Percentiles rank a stretch among this genome's conserved stretches.
These are phyloP conservation scores for Melanotaenia boesemani DNA, from an alignment of 2,797 vertebrate species.

Conservation along the genomic window DNA sequence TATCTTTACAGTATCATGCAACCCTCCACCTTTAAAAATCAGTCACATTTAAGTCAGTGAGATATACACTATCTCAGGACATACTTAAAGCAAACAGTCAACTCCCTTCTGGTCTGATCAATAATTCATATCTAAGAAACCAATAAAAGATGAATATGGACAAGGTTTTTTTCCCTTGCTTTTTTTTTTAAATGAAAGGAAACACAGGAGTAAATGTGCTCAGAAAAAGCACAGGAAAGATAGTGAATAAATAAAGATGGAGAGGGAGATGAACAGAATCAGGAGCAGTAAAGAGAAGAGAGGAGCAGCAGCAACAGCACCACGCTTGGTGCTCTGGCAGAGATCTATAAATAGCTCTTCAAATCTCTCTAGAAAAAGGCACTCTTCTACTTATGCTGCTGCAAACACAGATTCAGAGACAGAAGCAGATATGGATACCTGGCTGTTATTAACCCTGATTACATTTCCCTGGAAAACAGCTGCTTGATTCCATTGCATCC, in stretches of 20 bases:
- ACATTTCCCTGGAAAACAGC: slow-evolving; percentile 22
- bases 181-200: slow-evolving; percentile 11
- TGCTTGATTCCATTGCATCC: slow-evolving; percentile 18
- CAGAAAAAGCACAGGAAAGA: slow-evolving; percentile 41
- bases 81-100: slow-evolving; percentile 55
- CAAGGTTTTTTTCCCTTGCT: not conserved
- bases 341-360: slow-evolving; percentile 91
- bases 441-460: slow-evolving; percentile 37
- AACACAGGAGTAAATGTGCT: slow-evolving; percentile 35
- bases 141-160: slow-evolving; percentile 40
- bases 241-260: slow-evolving; percentile 72
- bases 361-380: slow-evolving; percentile 85
- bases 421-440: slow-evolving; percentile 72
- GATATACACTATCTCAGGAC: slow-evolving; percentile 46
- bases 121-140: slow-evolving; percentile 74
- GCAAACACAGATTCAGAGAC: slow-evolving; percentile 78
- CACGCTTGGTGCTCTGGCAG: slow-evolving; percentile 84
- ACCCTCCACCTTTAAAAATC: slow-evolving; percentile 59
- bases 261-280: slow-evolving; percentile 64
- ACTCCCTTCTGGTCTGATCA: slow-evolving; percentile 66
- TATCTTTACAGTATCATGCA: slow-evolving; percentile 24
- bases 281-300: slow-evolving; percentile 67
- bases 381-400: slow-evolving; percentile 80
- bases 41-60: slow-evolving; percentile 65
- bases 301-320: slow-evolving; percentile 84